Evolutionary conservation across 2,113 vertebrate species (phyloP), one percentile per base, ranked within the genome.

Genomic region (Pagrus major): DNA sequence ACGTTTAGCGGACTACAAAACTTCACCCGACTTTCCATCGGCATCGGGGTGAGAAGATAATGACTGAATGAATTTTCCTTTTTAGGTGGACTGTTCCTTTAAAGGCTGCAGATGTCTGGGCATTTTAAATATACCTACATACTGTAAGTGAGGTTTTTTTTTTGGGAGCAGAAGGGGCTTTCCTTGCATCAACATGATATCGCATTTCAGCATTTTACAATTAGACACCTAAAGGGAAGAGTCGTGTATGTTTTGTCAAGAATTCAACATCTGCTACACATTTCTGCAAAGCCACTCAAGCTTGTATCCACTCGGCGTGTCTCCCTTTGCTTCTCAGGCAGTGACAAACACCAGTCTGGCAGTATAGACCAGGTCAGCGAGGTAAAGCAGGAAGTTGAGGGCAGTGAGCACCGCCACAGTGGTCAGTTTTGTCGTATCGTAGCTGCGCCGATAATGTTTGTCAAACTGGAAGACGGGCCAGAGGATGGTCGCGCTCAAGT

Each of bases 401-500:
- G 80, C 96, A 0, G 96, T 97, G 76, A 97, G 52, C 71, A 96
- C 93, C 0, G 96, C 58, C 2, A 93, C 91, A 0, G 93, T 78
- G 31, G 97, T 92, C 3, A 76, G 23, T 46, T 89, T 87, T 0
- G 0, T 8, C 6, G 0, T 2, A 29, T 29, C 4, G 15, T 2
- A 0, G 18, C 35, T 1, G 1, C 5, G 0, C 41, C 29, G 0
- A 41, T 31, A 1, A 54, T 21, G 0, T 0, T 0, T 72, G 9
- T 93, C 84, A 3, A 97, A 97, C 60, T 96, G 92, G 90, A 94
- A 97, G 67, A 97, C 86, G 0, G 96, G 96, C 96, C 96, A 97
- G 82, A 97, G 44, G 71, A 97, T 68, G 31, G 95, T 91, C 15
- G 96, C 96, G 0, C 92, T 52, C 78, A 95, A 88, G 1, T 97